Percentiles rank a stretch among this genome's conserved stretches.
phyloP scores from a whole-genome alignment of 2,113 vertebrate genomes.

The Odocoileus hemionus region DNA sequence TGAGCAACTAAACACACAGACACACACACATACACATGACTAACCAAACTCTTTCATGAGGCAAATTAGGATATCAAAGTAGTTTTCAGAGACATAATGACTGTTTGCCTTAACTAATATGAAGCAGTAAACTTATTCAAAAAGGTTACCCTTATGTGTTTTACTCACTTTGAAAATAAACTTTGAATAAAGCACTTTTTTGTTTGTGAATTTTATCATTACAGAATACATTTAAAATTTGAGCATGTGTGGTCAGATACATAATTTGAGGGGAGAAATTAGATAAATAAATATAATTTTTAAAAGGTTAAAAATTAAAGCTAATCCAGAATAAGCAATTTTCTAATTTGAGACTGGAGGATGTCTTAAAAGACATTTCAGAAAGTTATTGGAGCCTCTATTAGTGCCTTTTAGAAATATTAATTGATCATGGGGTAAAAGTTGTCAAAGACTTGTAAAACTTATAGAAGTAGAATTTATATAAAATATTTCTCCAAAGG shows the following conservation, averaged over 20 bases:
- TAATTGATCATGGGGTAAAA: not conserved
- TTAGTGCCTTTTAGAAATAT: not conserved
- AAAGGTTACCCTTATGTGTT: not conserved
- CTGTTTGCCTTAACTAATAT: not conserved
- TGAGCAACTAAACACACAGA: not conserved
- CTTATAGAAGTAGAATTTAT: constrained; percentile 12
- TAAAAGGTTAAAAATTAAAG: not conserved
- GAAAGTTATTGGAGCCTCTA: not conserved
- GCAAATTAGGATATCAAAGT: not conserved
- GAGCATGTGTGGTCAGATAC: not conserved
- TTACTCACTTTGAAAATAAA: constrained; percentile 28
- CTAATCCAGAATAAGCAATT: not conserved
- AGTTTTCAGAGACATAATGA: not conserved
- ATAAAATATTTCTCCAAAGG: not conserved
- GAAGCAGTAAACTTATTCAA: not conserved
- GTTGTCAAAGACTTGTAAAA: not conserved
- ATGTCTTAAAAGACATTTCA: not conserved
- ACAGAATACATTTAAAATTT: not conserved
- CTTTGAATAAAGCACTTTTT: not conserved
- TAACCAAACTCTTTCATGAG: not conserved
- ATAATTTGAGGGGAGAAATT: constrained; percentile 1
- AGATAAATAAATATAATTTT: not conserved
- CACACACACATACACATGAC: not conserved
- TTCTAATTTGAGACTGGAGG: not conserved
- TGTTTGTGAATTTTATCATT: not conserved